Evolutionary conservation across 2,113 vertebrate genomes (phyloP).

Genomic region (Bos javanicus): DNA sequence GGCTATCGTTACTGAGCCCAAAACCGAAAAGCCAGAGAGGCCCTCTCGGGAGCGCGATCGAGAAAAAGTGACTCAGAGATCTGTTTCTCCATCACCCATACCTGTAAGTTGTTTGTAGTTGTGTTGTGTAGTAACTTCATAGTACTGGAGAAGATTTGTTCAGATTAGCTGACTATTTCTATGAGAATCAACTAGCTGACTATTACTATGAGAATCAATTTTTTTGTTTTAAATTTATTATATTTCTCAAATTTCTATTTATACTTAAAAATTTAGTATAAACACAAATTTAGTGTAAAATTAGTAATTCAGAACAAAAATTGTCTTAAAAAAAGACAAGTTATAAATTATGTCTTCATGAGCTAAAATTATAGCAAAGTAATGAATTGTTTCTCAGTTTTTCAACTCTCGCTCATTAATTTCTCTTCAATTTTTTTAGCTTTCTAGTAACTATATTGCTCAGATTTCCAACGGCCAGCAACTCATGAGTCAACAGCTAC

Average conservation of each 20-base stretch:
- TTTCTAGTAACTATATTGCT: conserved; percentile 74
- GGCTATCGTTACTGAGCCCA: conserved; percentile 93
- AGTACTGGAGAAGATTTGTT: background rate
- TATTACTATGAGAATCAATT: background rate
- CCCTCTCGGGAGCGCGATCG: conserved; percentile 88
- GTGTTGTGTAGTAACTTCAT: background rate
- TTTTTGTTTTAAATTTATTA: background rate
- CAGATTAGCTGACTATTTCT: background rate
- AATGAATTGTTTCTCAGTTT: conserved; percentile 41
- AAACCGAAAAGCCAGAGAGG: conserved; percentile 83
- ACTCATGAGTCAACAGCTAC: conserved; percentile 59
- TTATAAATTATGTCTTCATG: background rate
- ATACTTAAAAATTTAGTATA: background rate
- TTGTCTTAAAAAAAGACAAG: background rate
- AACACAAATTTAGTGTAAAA: background rate
- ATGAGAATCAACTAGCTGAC: background rate
- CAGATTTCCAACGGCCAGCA: conserved; percentile 78
- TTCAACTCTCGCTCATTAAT: conserved; percentile 70
- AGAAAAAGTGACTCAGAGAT: conserved; percentile 82
- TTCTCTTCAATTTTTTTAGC: conserved; percentile 80
- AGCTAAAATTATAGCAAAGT: conserved; percentile 47
- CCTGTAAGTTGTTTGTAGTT: conserved; percentile 82
- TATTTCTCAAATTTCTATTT: background rate
- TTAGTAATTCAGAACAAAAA: background rate
- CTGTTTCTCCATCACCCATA: conserved; percentile 85